Evolutionary conservation across 2,113 vertebrate species (phyloP), one percentile per base, ranked within the genome.

Genomic region (Grammomys surdaster): DNA sequence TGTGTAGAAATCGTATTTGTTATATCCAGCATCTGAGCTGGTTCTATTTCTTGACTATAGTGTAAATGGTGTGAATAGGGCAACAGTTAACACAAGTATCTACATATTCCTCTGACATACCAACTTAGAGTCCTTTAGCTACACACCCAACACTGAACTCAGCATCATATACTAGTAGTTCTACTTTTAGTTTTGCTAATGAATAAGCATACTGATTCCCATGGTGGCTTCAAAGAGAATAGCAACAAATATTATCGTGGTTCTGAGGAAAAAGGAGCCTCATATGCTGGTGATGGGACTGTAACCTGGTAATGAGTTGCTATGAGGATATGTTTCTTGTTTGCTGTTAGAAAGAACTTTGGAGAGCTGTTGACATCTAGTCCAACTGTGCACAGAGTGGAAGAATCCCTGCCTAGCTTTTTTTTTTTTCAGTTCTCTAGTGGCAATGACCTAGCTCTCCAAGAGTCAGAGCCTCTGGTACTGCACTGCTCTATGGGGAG

Each of bases 401-500:
- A 88, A 54, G 87, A 84, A 43, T 40, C 7, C 43, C 36, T 67
- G 9, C 40, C 16, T 13, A 54, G 40, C 26, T 33, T 65, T 24
- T 13, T 54, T 56, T 13, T 58, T 67, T 60, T 63, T 43, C 54
- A 40, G n/a, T 26, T 14, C 56, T n/a, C 46, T 40, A 80, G n/a
- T 20, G 14, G 1, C 10, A 24, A 36, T 40, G 78, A 54, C 19
- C 0, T 9, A 31, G 24, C 0, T 1, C 54, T 77, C 65, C 31
- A 51, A 28, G 69, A 33, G 9, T 69, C 26, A 95, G 56, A 33
- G 51, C 20, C 28, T 70, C 40, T 14, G 51, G 40, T 7, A 1
- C 43, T 31, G 19, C 2, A 7, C 4, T 87, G 19, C n/a, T 69
- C 8, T 72, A 24, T 12, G 2, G 0, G 9, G 69, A 67, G 26